Conservation (phyloP, 2,888 invertebrate genomes). For the Meliscaeva auricollis region DNA sequence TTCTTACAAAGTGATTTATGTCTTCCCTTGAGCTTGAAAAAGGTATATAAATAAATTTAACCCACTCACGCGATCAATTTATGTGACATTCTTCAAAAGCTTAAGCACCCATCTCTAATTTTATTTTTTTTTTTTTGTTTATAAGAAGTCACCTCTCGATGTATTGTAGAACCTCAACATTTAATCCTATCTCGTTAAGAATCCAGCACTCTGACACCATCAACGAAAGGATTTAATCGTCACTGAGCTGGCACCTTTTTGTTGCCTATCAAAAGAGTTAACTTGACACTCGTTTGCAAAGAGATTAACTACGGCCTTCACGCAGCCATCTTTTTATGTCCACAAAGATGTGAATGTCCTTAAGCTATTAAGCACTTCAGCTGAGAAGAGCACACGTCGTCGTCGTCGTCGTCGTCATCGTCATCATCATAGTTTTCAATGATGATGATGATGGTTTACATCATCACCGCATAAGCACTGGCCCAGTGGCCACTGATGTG, state of each 20-base stretch:
- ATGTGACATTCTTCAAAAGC: slow-evolving; percentile 43
- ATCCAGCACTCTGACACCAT: slow-evolving; percentile 46
- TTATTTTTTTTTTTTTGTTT: background rate
- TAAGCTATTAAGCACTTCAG: slow-evolving; percentile 43
- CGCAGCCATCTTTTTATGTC: slow-evolving; percentile 50
- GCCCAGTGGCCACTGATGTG: slow-evolving; percentile 2
- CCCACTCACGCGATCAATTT: slow-evolving; percentile 37
- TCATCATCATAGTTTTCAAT: slow-evolving; percentile 39
- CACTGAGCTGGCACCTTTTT: slow-evolving; percentile 53
- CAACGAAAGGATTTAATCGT: slow-evolving; percentile 61
- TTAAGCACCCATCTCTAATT: slow-evolving; percentile 16
- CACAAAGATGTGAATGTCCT: slow-evolving; percentile 63
- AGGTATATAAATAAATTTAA: background rate
- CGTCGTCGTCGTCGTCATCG: too few relatives aligned
- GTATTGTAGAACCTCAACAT: slow-evolving; percentile 3
- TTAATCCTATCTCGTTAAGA: slow-evolving; percentile 45
- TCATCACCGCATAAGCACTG: slow-evolving; percentile 54
- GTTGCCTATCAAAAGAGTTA: slow-evolving; percentile 55
- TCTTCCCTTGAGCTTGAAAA: slow-evolving; percentile 22
- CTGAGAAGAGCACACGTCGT: slow-evolving; percentile 39
- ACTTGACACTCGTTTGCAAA: slow-evolving; percentile 60
- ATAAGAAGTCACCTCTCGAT: slow-evolving; percentile 6
- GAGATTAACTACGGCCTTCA: slow-evolving; percentile 70
- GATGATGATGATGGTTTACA: slow-evolving; percentile 65
- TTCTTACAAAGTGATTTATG: slow-evolving; percentile 32